phyloP scores from a whole-genome alignment of 2,113 vertebrate species.

The Peromyscus californicus region DNA sequence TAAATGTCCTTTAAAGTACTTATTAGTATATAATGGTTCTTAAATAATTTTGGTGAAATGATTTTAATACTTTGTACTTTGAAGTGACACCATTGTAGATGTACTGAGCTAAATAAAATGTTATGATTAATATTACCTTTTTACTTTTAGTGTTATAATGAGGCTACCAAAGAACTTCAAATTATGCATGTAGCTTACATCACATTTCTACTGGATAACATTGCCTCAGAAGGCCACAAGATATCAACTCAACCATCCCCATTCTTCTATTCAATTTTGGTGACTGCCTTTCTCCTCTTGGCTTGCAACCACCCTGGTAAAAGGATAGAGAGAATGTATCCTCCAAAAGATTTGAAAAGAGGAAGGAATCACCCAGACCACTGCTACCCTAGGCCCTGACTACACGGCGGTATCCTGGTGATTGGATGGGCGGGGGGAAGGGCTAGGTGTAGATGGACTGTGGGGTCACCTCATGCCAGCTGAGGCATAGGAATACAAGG shows the following conservation, averaged over 20 bases:
- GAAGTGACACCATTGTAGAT: constrained; percentile 13
- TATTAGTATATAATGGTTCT: constrained; percentile 39
- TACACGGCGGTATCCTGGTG: too few species aligned
- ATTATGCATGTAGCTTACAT: not conserved
- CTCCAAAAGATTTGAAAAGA: not conserved
- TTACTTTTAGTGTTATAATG: constrained; percentile 27
- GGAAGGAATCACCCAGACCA: not conserved
- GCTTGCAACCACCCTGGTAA: not conserved
- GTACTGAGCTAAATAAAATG: constrained; percentile 41
- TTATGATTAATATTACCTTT: not conserved
- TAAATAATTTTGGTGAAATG: constrained; percentile 30
- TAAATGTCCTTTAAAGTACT: constrained; percentile 24
- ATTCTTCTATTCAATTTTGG: not conserved
- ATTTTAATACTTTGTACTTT: constrained; percentile 41
- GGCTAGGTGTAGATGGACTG: not conserved
- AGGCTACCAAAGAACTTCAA: constrained; percentile 16
- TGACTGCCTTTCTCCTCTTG: not conserved
- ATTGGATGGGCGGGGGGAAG: not conserved
- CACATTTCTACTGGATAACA: not conserved
- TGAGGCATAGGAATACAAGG: not conserved
- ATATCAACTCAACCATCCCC: not conserved
- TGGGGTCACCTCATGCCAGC: not conserved
- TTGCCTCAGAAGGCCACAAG: not conserved
- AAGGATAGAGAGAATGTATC: not conserved
- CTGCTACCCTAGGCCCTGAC: not conserved